These are phyloP conservation scores for Schizaphis graminum DNA, from an alignment of 2,888 invertebrate genomes.

Conservation along the genomic window DNA sequence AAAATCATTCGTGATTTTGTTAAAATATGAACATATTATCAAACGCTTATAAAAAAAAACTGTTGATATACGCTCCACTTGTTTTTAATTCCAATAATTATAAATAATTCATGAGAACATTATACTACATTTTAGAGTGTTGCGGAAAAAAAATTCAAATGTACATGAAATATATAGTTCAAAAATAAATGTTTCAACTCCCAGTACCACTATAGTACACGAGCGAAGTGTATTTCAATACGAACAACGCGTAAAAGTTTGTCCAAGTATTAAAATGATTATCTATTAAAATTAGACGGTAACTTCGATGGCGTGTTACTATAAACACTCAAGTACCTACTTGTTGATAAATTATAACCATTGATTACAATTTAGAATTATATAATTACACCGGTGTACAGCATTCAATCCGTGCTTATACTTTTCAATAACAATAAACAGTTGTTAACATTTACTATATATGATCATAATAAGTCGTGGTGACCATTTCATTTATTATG, in stretches of 20 bases:
- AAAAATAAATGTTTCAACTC: not conserved
- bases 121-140: too few species aligned
- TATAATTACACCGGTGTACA: not conserved
- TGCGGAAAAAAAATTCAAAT: too few species aligned
- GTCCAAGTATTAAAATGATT: too few species aligned
- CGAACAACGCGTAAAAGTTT: not conserved
- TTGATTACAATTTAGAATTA: not conserved
- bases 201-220: not conserved
- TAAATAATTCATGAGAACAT: too few species aligned
- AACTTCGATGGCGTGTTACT: not conserved
- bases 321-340: not conserved
- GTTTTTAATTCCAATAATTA: too few species aligned
- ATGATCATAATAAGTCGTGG: not conserved
- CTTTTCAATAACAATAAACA: not conserved
- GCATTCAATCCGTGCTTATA: not conserved
- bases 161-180: too few species aligned
- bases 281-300: not conserved
- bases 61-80: too few species aligned
- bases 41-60: too few species aligned
- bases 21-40: too few species aligned
- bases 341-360: not conserved
- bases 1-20: too few species aligned
- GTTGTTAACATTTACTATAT: not conserved
- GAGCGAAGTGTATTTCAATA: not conserved
- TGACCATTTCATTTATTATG: too few species aligned